Conservation (phyloP, 2,113 vertebrate species). For the Anolis carolinensis region DNA sequence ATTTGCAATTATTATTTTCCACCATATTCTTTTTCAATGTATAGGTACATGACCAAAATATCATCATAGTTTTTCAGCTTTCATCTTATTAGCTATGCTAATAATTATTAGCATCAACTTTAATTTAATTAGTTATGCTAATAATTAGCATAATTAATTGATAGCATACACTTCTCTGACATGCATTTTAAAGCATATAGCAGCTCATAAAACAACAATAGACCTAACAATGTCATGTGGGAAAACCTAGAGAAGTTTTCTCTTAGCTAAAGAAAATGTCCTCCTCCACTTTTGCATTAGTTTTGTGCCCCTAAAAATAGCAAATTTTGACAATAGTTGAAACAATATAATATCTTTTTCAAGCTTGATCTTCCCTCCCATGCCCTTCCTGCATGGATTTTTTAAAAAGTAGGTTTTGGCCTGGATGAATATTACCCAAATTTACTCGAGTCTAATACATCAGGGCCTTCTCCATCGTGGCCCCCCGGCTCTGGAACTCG, state of each 20-base stretch:
- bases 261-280: too few species aligned
- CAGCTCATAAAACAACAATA: not conserved
- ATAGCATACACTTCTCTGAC: not conserved
- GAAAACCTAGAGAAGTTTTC: too few species aligned
- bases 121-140: not conserved
- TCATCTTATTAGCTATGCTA: not conserved
- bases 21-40: not conserved
- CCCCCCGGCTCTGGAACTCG: too few species aligned
- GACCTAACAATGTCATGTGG: not conserved
- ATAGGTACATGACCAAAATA: not conserved
- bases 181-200: not conserved
- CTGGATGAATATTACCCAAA: not conserved
- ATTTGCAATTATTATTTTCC: not conserved
- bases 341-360: not conserved
- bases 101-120: not conserved
- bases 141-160: too few species aligned
- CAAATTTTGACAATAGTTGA: not conserved
- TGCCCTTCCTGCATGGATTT: not conserved
- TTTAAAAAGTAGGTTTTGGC: not conserved
- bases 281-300: too few species aligned
- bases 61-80: not conserved
- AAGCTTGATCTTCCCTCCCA: too few species aligned
- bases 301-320: too few species aligned
- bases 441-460: too few species aligned
- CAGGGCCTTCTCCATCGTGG: too few species aligned